Base-by-base conservation (phyloP, 2,113 vertebrate genomes). In the Eurypyga helias region DNA sequence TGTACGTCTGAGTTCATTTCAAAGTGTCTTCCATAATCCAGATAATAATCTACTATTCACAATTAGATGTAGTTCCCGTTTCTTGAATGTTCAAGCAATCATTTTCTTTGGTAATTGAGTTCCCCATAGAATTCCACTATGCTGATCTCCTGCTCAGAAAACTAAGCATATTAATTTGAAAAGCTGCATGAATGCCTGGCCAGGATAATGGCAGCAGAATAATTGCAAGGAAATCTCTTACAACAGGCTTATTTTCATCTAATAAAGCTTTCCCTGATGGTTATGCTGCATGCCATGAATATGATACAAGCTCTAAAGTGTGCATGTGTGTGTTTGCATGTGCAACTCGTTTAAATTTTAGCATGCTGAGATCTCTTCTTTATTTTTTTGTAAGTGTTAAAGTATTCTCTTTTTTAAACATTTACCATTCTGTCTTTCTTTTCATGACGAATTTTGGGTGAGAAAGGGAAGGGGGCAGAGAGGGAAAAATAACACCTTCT, bases 201-300 rank as follows among this genome's bases (percentile, higher is more conserved):
- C 93, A 79, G 89, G 93, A 97, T 98, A 98, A 98, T 97, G 93
- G 95, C 95, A 97, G 80, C 70, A 87, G 93, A 96, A 97, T 98
- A 98, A 98, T 97, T 98, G 94, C 69, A 92, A 97, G 93, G 96
- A 98, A 98, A 98, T 98, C 67, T 98, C 98, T 98, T 98, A 97
- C 97, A 97, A 89, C 94, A 96, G 95, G 90, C 96, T 98, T 98
- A 97, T 98, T 98, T 98, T 98, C 89, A 78, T 97, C 95, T 98
- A 98, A 98, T 98, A 98, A 98, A 98, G 96, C 96, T 96, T 98
- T 97, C 96, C 95, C 89, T 52, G 52, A 79, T 96, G 91, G 93
- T 87, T 97, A 79, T 14, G 2, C 34, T 46, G 66, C 95, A 95
- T 95, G 94, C 84, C 87, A 21, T 55, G 97, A 98, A 98, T 98